Evolutionary conservation across 2,888 invertebrate species (phyloP).

Genomic region (Drosophila bunnanda): DNA sequence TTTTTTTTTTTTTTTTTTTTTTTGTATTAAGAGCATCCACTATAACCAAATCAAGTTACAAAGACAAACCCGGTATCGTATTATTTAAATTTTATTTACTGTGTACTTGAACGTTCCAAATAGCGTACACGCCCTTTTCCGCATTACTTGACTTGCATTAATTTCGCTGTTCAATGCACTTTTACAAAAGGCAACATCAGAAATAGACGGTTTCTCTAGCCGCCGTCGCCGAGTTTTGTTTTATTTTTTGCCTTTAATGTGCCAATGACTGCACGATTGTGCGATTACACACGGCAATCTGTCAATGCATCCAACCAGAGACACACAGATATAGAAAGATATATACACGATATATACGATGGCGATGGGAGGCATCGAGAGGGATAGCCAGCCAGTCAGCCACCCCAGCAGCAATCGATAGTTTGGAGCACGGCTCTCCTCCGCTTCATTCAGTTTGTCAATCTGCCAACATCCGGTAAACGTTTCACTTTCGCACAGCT

Average conservation of each 20-base stretch:
- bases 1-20: background rate
- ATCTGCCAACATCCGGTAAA: slow-evolving; percentile 75
- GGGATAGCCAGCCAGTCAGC: slow-evolving; percentile 37
- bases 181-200: slow-evolving; percentile 62
- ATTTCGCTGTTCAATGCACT: slow-evolving; percentile 81
- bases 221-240: slow-evolving; percentile 3
- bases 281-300: slow-evolving; percentile 77
- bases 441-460: slow-evolving; percentile 65
- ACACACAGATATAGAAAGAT: slow-evolving; percentile 22
- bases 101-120: slow-evolving; percentile 48
- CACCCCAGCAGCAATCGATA: slow-evolving; percentile 73
- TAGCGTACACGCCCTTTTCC: slow-evolving; percentile 71
- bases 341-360: background rate
- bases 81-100: slow-evolving; percentile 22
- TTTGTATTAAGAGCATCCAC: too few species aligned
- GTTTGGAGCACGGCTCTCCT: slow-evolving; percentile 48
- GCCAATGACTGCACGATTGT: slow-evolving; percentile 80
- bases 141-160: slow-evolving; percentile 74
- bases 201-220: slow-evolving; percentile 46
- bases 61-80: background rate
- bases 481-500: slow-evolving; percentile 74
- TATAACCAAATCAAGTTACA: too few species aligned
- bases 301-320: slow-evolving; percentile 76
- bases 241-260: slow-evolving; percentile 64
- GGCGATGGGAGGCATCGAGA: background rate